Evolutionary conservation across 2,888 invertebrate genomes (phyloP).

Genomic region (Gibbula magus): DNA sequence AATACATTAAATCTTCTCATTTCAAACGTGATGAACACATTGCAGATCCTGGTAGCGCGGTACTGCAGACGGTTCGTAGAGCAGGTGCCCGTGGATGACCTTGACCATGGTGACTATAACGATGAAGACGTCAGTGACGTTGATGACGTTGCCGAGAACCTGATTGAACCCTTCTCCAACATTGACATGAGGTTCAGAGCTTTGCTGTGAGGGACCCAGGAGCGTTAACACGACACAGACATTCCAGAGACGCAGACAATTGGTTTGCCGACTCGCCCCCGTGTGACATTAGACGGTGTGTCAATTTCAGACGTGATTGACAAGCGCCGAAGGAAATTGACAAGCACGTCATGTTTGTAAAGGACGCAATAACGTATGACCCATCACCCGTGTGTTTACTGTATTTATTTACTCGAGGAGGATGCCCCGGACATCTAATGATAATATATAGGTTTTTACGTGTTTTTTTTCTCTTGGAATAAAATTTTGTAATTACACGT

Average conservation of each 20-base stretch:
- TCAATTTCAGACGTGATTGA: too few species aligned
- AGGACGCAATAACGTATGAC: too few species aligned
- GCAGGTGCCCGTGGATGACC: slow-evolving; percentile 23
- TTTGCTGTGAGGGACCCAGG: not conserved
- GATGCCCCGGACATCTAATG: not conserved
- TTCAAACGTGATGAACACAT: not conserved
- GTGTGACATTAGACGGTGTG: not conserved
- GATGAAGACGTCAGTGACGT: slow-evolving; percentile 1
- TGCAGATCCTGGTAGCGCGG: slow-evolving; percentile 39
- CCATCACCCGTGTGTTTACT: not conserved
- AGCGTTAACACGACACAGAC: not conserved
- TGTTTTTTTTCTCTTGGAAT: slow-evolving; percentile 5
- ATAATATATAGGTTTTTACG: slow-evolving; percentile 7
- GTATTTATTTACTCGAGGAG: slow-evolving; percentile 6
- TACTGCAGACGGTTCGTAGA: slow-evolving; percentile 43
- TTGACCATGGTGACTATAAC: not conserved
- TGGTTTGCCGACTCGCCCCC: not conserved
- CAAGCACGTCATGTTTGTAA: too few species aligned
- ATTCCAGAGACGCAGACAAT: not conserved
- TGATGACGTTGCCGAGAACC: not conserved
- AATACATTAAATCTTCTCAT: too few species aligned
- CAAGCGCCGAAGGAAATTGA: too few species aligned
- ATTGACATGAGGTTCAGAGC: not conserved
- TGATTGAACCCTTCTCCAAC: slow-evolving; percentile 18
- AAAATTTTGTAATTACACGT: not conserved